Evolutionary conservation across 1,140 invertebrate genomes (phyloP).

Genomic region (Heliothis subflexa): DNA sequence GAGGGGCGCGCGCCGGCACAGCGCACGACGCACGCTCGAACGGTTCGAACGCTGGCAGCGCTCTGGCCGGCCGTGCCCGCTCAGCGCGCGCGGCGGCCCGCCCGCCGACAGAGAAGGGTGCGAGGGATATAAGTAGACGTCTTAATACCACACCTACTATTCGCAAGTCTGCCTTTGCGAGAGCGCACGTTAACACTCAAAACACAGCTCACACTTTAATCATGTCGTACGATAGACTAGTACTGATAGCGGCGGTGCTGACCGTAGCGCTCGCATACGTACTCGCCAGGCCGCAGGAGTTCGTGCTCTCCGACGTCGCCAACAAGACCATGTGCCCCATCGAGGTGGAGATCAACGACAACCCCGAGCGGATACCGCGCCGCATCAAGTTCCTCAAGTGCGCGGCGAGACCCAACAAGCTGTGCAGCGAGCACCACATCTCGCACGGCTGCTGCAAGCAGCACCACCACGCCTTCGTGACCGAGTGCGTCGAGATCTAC

Average conservation of each 20-base stretch:
- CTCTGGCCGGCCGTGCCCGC: background rate
- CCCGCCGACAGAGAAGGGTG: background rate
- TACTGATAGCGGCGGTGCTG: slow-evolving; percentile 37
- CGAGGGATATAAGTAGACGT: slow-evolving; percentile 47
- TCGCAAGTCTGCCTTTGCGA: slow-evolving; percentile 61
- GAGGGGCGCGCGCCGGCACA: no score
- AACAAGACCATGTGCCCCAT: slow-evolving; percentile 77
- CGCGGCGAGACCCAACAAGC: slow-evolving; percentile 58
- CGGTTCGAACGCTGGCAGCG: background rate
- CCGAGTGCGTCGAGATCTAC: slow-evolving; percentile 72
- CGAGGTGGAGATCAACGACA: slow-evolving; percentile 61
- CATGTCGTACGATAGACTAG: slow-evolving; percentile 44
- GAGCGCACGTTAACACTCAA: slow-evolving; percentile 54
- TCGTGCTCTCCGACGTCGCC: slow-evolving; percentile 61
- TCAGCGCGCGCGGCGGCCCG: background rate
- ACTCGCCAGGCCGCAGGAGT: slow-evolving; percentile 40
- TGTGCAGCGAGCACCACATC: slow-evolving; percentile 63
- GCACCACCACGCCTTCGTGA: slow-evolving; percentile 55
- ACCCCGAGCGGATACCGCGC: slow-evolving; percentile 68
- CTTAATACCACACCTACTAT: slow-evolving; percentile 58
- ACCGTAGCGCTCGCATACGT: slow-evolving; percentile 39
- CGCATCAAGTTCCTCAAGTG: slow-evolving; percentile 75
- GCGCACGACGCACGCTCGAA: no score
- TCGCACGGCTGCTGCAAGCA: slow-evolving; percentile 69
- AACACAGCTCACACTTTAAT: slow-evolving; percentile 26